phyloP scores from a whole-genome alignment of 1,140 invertebrate genomes.

The Neodiprion virginianus region DNA sequence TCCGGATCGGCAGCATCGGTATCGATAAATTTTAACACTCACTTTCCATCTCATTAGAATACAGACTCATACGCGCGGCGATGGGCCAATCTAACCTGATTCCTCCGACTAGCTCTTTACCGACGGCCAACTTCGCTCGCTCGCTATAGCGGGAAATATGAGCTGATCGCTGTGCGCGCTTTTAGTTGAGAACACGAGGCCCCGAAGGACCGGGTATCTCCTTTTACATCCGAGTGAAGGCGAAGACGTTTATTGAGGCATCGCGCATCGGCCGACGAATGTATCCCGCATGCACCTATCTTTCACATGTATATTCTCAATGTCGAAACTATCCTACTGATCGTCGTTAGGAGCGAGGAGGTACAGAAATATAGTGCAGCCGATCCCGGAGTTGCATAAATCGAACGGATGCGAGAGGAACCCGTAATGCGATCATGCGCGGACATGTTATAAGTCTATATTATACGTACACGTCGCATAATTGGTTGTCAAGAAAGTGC shows the following conservation, averaged over 20 bases:
- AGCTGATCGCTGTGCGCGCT: neutral
- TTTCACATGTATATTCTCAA: neutral
- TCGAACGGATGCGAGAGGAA: neutral
- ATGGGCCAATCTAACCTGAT: slow-evolving; percentile 10
- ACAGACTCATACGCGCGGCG: slow-evolving; percentile 3
- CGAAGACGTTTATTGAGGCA: no score
- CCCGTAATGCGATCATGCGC: no score
- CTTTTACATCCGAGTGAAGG: neutral
- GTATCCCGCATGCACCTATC: neutral
- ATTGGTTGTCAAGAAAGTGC: slow-evolving; percentile 5
- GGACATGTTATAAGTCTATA: neutral
- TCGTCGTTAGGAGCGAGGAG: neutral
- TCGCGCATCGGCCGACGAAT: neutral
- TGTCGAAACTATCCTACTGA: neutral
- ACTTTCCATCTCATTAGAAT: slow-evolving; percentile 27
- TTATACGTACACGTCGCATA: neutral
- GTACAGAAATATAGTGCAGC: neutral
- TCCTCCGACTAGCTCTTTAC: neutral
- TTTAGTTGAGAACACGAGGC: neutral
- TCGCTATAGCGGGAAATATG: slow-evolving; percentile 4
- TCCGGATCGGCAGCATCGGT: slow-evolving; percentile 21
- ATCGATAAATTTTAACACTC: slow-evolving; percentile 26
- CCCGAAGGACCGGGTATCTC: neutral
- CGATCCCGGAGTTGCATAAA: neutral
- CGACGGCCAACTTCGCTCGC: neutral